A percentile compares a stretch with the other conserved stretches of the same genome.
Evolutionary conservation across 1,140 invertebrate genomes (phyloP).

Genomic region (Cotesia glomerata): DNA sequence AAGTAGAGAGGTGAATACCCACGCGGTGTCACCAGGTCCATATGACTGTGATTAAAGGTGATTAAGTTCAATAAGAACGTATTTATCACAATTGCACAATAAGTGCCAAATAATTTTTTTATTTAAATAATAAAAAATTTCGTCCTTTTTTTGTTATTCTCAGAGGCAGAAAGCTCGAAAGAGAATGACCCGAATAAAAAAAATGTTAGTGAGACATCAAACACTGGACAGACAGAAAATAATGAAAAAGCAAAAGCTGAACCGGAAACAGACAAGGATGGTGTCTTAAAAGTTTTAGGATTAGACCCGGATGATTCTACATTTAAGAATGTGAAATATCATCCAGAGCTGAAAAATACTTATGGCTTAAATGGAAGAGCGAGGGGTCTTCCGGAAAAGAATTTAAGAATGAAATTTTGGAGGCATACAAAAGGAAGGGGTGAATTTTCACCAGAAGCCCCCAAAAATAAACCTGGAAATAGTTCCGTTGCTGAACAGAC

Average conservation of each 20-base stretch:
- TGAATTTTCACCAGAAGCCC: conserved; percentile 28
- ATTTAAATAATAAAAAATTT: background rate
- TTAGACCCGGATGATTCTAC: conserved; percentile 13
- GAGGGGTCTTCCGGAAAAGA: conserved; percentile 35
- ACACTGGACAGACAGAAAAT: background rate
- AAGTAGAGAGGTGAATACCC: conserved; percentile 20
- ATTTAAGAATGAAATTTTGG: conserved; percentile 34
- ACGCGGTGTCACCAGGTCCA: conserved; percentile 23
- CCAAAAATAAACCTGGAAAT: conserved; percentile 29
- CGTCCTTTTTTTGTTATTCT: background rate
- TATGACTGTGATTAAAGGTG: conserved; percentile 13
- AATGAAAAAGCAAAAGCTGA: background rate
- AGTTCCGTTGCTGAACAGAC: conserved; percentile 10
- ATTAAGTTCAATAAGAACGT: conserved; percentile 23
- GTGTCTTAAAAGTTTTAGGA: conserved; percentile 13
- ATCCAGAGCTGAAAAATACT: conserved; percentile 30
- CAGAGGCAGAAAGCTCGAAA: background rate
- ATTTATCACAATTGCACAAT: conserved; percentile 24
- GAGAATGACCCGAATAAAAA: background rate
- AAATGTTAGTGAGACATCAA: background rate
- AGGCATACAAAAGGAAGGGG: conserved; percentile 27
- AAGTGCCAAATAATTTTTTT: conserved; percentile 18
- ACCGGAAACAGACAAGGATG: background rate
- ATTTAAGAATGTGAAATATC: conserved; percentile 28
- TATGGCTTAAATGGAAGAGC: conserved; percentile 36